Evolutionary conservation across 2,888 invertebrate species (phyloP), one percentile per base, ranked within the genome.

Genomic region (Pyrochroa serraticornis): DNA sequence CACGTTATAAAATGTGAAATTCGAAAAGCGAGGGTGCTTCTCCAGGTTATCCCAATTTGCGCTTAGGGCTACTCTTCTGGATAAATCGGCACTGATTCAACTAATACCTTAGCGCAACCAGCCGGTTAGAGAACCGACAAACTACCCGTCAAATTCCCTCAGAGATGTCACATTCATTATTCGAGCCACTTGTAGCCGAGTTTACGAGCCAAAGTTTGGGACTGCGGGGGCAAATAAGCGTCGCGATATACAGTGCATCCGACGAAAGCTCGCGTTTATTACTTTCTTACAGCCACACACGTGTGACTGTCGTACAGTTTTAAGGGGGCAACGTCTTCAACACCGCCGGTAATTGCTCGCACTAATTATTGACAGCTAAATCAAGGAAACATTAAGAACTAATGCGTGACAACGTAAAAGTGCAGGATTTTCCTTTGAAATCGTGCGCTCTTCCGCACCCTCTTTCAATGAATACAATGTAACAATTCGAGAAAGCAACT

Each of bases 111-210:
- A 35, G 50, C 39, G 45, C 44, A 59, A 49, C 49, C 46, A 50
- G 42, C 46, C 46, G 54, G 43, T 45, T 54, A 59, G 22, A 41
- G 44, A 50, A 54, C 45, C 59, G 50, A 59, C 55, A 55, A 60
- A 60, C 60, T 55, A 55, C 55, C 46, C 55, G 55, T 60, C 60
- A 60, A 55, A 60, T 60, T 60, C 55, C 55, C 51, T 51, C 39
- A 45, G 60, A 60, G 55, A 60, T 55, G 51, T 60, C 49, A 45
- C 54, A 50, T 54, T 59, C 46, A 54, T 59, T 58, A 57, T 52
- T 47, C 57, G 51, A 42, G 43, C 42, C 46, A 47, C 47, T 58
- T 52, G 47, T 50, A 58, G 50, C 45, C 12, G 50, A 59, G 45
- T 59, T 59, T 50, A 58, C 48, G 53, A 58, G 35, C 36, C 32